Conservation (phyloP, 1,140 invertebrate genomes). For the Neodiprion virginianus region DNA sequence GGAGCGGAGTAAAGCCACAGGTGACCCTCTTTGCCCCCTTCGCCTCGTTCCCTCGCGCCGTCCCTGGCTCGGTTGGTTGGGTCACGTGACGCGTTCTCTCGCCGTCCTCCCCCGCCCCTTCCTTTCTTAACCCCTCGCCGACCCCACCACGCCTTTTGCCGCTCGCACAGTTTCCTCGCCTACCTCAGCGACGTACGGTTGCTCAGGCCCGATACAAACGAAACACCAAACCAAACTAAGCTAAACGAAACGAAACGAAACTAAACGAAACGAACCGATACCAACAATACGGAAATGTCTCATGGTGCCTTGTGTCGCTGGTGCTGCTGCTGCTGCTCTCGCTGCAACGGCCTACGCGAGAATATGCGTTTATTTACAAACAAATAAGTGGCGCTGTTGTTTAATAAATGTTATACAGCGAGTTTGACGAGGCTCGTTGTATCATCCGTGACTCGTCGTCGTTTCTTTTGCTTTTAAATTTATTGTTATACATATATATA, state of each 20-base stretch:
- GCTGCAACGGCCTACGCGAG: not conserved
- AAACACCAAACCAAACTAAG: not conserved
- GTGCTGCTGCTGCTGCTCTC: too few relatives aligned
- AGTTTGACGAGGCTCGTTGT: too few relatives aligned
- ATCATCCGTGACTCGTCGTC: too few relatives aligned
- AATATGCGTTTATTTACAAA: slow-evolving; percentile 5
- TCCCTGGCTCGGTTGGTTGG: not conserved
- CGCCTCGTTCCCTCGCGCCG: not conserved
- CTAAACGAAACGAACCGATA: not conserved
- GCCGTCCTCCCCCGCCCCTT: slow-evolving; percentile 21
- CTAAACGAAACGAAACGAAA: not conserved
- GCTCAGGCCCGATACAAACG: not conserved
- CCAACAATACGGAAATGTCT: not conserved
- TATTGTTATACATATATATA: not conserved
- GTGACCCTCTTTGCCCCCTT: not conserved
- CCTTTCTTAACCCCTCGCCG: slow-evolving; percentile 7
- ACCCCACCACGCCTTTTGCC: not conserved
- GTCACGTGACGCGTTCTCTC: slow-evolving; percentile 19
- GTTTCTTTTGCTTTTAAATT: not conserved
- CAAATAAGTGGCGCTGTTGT: not conserved
- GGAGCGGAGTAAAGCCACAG: not conserved
- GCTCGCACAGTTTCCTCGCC: not conserved
- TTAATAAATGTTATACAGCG: not conserved
- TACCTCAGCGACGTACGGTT: not conserved
- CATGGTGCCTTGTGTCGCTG: too few relatives aligned